phyloP scores from a whole-genome alignment of 2,888 invertebrate species.

The Coelogynopora nodosa region DNA sequence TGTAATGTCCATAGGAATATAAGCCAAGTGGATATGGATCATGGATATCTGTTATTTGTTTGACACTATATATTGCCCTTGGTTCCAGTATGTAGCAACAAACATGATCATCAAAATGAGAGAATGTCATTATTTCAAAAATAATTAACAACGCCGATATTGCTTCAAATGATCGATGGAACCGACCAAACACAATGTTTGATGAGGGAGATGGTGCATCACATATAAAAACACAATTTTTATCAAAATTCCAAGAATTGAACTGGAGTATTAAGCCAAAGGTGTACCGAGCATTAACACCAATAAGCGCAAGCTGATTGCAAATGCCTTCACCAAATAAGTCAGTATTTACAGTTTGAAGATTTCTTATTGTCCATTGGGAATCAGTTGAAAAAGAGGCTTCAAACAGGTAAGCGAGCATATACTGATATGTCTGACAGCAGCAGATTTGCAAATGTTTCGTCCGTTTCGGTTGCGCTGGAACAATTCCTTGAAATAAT shows the following conservation, averaged over 20 bases:
- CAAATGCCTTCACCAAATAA: too few species aligned
- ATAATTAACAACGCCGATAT: not conserved
- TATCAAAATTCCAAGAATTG: not conserved
- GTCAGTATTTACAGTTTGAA: too few species aligned
- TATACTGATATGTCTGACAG: not conserved
- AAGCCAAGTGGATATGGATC: not conserved
- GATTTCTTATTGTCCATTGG: too few species aligned
- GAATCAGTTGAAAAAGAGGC: too few species aligned
- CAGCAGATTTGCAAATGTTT: not conserved
- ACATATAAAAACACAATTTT: not conserved
- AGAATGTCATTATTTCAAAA: not conserved
- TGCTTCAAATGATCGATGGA: not conserved
- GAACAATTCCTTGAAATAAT: not conserved
- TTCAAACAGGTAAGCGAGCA: not conserved
- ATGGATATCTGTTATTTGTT: not conserved
- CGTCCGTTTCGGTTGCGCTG: not conserved
- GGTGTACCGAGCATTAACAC: not conserved
- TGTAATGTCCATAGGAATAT: not conserved
- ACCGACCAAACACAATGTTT: not conserved
- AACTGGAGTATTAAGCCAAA: not conserved
- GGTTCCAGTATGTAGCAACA: not conserved
- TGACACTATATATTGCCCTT: not conserved
- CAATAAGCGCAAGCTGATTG: not conserved
- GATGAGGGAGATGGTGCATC: too few species aligned
- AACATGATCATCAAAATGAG: not conserved